Evolutionary conservation across 2,113 vertebrate genomes (phyloP).

Genomic region (Nesospiza acunhae): DNA sequence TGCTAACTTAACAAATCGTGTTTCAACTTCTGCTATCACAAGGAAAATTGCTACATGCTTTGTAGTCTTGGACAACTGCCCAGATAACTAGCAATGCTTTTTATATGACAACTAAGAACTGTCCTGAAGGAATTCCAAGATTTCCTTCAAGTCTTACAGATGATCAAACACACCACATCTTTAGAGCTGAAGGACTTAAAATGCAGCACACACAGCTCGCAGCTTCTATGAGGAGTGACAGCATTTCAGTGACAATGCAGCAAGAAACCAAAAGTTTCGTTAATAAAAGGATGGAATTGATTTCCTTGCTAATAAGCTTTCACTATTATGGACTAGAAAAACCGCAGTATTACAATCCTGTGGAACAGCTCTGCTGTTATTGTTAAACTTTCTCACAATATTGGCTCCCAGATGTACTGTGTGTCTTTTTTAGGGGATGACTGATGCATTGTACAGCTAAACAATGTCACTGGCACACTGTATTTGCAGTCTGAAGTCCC

Average conservation of each 20-base stretch:
- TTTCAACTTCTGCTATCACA: not conserved
- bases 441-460: not conserved
- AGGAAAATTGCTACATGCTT: not conserved
- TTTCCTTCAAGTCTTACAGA: not conserved
- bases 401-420: not conserved
- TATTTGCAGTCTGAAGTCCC: not conserved
- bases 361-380: not conserved
- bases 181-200: not conserved
- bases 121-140: not conserved
- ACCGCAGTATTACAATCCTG: not conserved
- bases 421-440: not conserved
- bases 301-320: not conserved
- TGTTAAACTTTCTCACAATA: not conserved
- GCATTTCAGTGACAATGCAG: not conserved
- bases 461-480: not conserved
- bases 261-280: not conserved
- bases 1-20: not conserved
- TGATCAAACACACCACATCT: not conserved
- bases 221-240: not conserved
- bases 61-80: not conserved
- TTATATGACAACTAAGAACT: not conserved
- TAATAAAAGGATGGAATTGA: not conserved
- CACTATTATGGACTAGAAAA: not conserved
- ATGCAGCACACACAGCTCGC: not conserved
- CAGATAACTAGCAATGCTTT: not conserved